Percentiles rank a stretch among this genome's conserved stretches.
Evolutionary conservation across 1,140 invertebrate genomes (phyloP).

Genomic region (Trichonephila clavipes): DNA sequence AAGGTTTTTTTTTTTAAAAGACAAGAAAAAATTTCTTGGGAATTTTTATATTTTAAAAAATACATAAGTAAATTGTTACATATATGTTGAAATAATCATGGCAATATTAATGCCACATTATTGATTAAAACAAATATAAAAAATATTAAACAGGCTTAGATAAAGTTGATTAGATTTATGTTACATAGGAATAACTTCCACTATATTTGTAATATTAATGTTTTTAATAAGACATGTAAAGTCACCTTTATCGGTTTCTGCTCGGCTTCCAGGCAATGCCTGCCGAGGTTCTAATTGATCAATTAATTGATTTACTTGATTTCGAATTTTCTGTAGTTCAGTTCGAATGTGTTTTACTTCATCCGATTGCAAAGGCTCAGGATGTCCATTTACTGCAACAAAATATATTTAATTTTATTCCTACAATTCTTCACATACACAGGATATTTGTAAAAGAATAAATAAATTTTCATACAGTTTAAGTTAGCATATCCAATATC

Average conservation of each 20-base stretch:
- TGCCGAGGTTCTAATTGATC: slow-evolving; percentile 78
- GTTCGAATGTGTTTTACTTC: slow-evolving; percentile 83
- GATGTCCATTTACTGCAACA: slow-evolving; percentile 80
- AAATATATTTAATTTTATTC: slow-evolving; percentile 26
- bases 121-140: no score
- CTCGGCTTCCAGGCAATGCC: slow-evolving; percentile 32
- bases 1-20: no score
- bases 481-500: no score
- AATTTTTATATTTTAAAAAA: no score
- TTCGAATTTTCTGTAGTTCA: slow-evolving; percentile 84
- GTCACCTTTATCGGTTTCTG: slow-evolving; percentile 62
- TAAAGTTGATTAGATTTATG: no score
- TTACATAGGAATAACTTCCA: no score
- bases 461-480: not conserved
- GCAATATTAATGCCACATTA: no score
- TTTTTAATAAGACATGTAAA: not conserved
- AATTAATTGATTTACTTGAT: slow-evolving; percentile 84
- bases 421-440: not conserved
- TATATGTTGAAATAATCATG: no score
- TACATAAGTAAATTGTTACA: no score
- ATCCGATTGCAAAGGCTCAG: slow-evolving; percentile 79
- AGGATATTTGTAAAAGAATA: not conserved
- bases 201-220: no score
- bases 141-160: no score
- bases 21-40: no score